Evolutionary conservation across 2,888 invertebrate species (phyloP).

Genomic region (Acrobasis repandana): DNA sequence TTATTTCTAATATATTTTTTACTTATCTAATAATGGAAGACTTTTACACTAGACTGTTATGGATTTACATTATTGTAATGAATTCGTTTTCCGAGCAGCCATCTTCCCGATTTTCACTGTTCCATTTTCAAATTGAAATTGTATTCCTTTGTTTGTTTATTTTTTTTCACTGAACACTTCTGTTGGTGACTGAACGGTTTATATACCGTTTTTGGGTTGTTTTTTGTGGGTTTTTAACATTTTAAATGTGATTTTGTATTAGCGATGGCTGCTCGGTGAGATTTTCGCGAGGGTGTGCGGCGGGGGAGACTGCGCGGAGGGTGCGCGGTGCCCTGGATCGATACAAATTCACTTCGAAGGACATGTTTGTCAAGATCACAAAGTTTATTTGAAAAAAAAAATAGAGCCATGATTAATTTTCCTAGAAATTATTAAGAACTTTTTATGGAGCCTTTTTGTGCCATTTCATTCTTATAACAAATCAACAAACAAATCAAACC

Average conservation of each 20-base stretch:
- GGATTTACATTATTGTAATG: conserved; percentile 53
- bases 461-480: no score
- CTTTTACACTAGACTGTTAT: conserved; percentile 67
- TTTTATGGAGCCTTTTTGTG: no score
- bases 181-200: conserved; percentile 34
- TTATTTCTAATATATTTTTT: conserved; percentile 33
- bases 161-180: conserved; percentile 35
- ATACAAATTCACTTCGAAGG: conserved; percentile 47
- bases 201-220: conserved; percentile 35
- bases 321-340: conserved; percentile 69
- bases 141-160: conserved; percentile 29
- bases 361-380: background rate
- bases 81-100: conserved; percentile 55
- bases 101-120: conserved; percentile 43
- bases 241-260: conserved; percentile 55
- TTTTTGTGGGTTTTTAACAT: conserved; percentile 53
- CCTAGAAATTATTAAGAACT: no score
- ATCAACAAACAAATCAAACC: no score
- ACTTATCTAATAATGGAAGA: conserved; percentile 65
- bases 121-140: conserved; percentile 37
- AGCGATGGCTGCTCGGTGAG: conserved; percentile 61
- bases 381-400: no score
- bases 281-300: conserved; percentile 44
- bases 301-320: conserved; percentile 51
- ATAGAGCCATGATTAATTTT: no score